Conservation (phyloP, 2,797 vertebrate species). For the Sebastes vulpes region DNA sequence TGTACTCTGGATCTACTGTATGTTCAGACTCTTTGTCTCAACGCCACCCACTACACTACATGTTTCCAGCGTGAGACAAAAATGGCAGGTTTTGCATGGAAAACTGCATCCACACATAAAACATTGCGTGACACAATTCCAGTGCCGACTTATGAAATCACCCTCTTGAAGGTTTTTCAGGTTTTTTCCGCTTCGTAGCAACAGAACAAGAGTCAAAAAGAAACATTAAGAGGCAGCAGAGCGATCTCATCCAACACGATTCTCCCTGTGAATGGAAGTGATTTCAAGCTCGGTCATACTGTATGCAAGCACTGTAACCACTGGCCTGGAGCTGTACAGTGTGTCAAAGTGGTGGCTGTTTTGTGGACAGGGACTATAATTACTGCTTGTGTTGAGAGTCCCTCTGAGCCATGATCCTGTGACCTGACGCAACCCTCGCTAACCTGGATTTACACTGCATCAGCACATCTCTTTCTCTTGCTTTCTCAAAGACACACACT, state of each 20-base stretch:
- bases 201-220: not conserved
- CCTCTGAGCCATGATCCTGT: slow-evolving; percentile 34
- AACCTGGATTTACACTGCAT: slow-evolving; percentile 15
- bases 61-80: slow-evolving; percentile 13
- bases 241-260: not conserved
- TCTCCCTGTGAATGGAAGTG: slow-evolving; percentile 24
- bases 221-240: not conserved
- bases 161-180: not conserved
- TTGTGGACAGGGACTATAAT: slow-evolving; percentile 67
- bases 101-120: slow-evolving; percentile 41
- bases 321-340: slow-evolving; percentile 56
- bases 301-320: slow-evolving; percentile 53
- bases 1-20: slow-evolving; percentile 60
- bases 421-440: slow-evolving; percentile 63
- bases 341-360: slow-evolving; percentile 54
- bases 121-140: slow-evolving; percentile 8
- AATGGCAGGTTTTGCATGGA: slow-evolving; percentile 19
- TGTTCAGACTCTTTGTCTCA: slow-evolving; percentile 37
- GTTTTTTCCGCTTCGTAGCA: slow-evolving; percentile 18
- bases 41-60: not conserved
- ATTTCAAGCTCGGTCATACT: slow-evolving; percentile 43
- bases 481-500: not conserved
- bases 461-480: slow-evolving; percentile 2
- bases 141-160: slow-evolving; percentile 26
- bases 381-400: slow-evolving; percentile 56